phyloP scores from a whole-genome alignment of 1,140 invertebrate genomes.

The Procambarus virginalis region DNA sequence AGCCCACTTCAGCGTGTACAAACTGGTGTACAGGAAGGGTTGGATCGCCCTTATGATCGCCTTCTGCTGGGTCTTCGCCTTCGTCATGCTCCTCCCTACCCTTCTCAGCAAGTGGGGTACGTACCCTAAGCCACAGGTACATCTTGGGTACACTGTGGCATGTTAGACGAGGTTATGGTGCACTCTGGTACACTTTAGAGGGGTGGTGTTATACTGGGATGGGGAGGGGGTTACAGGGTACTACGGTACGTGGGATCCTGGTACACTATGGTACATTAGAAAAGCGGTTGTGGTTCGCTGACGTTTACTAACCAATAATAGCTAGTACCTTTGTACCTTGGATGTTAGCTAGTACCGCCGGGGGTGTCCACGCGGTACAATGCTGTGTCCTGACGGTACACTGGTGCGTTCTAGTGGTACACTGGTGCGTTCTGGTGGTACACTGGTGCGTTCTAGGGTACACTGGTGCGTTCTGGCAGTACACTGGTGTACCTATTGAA shows the following conservation, averaged over 20 bases:
- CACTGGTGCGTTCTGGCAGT: too few species aligned
- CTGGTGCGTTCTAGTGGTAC: too few species aligned
- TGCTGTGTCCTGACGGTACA: neutral
- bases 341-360: neutral
- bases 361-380: neutral
- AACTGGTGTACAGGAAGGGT: slow-evolving; percentile 82
- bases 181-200: too few species aligned
- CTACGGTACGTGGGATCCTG: neutral
- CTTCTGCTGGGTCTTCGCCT: slow-evolving; percentile 84
- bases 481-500: too few species aligned
- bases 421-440: too few species aligned
- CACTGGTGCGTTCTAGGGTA: too few species aligned
- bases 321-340: too few species aligned
- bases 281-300: neutral
- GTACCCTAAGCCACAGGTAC: neutral
- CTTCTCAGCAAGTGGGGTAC: slow-evolving; percentile 86
- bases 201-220: too few species aligned
- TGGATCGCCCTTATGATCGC: slow-evolving; percentile 85
- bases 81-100: slow-evolving; percentile 84
- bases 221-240: neutral
- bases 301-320: too few species aligned
- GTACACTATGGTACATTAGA: neutral
- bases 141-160: too few species aligned
- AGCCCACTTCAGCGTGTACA: slow-evolving; percentile 86
- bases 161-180: too few species aligned